phyloP scores from a whole-genome alignment of 2,888 invertebrate species.

The Stenurella melanura region DNA sequence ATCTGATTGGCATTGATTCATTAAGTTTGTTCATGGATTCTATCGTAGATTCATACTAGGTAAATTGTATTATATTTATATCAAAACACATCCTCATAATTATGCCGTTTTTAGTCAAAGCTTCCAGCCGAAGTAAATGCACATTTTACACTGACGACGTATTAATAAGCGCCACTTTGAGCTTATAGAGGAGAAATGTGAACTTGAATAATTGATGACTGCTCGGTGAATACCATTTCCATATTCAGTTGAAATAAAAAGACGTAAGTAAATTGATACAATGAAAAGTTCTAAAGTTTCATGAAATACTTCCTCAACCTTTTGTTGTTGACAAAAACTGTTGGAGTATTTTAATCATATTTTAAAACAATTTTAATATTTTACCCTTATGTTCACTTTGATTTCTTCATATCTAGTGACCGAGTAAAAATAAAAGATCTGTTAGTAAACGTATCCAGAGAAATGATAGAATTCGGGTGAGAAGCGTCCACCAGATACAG shows the following conservation, averaged over 20 bases:
- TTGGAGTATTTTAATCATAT: background rate
- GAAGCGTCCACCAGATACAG: too few species aligned
- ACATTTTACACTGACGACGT: slow-evolving; percentile 7
- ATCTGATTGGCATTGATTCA: too few species aligned
- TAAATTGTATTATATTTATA: background rate
- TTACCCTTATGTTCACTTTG: background rate
- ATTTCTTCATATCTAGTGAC: too few species aligned
- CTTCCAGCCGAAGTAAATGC: background rate
- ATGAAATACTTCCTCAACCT: background rate
- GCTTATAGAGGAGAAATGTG: slow-evolving; percentile 7
- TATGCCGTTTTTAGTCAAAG: slow-evolving; percentile 11
- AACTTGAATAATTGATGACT: slow-evolving; percentile 7
- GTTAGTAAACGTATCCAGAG: too few species aligned
- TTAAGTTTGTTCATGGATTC: too few species aligned
- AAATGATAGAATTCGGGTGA: too few species aligned
- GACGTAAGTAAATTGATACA: slow-evolving; percentile 4
- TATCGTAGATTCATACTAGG: background rate
- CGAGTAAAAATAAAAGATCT: too few species aligned
- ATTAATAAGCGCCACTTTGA: slow-evolving; percentile 7
- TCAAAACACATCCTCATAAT: background rate
- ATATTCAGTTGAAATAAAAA: slow-evolving; percentile 7
- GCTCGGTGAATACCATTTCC: slow-evolving; percentile 7
- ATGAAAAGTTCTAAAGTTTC: too few species aligned
- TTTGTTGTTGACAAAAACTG: background rate
- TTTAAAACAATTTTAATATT: background rate